Evolutionary conservation across 2,888 invertebrate genomes (phyloP), one percentile per base, ranked within the genome.

Genomic region (Sialis lutaria): DNA sequence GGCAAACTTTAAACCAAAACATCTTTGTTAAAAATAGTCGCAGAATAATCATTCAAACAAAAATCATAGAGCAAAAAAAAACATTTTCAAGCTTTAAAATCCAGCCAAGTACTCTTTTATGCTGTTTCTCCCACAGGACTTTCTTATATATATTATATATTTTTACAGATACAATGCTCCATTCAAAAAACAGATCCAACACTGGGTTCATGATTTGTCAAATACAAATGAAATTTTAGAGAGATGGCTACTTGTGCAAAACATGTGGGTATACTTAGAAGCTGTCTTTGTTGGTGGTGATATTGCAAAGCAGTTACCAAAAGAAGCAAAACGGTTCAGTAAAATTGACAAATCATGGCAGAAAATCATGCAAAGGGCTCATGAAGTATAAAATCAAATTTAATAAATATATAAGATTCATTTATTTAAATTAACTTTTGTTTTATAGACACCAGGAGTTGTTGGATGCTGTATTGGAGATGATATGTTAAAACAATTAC

Each of bases 271-370:
- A 0, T 96, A 96, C 60, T 68, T 96, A 22, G 96, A 96, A 64
- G 96, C 96, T 0, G 96, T 96, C 1, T 96, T 96, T 64, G 95
- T 96, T 0, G 96, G 96, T 2, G 96, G 96, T 47, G 96, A 96
- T 60, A 96, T 96, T 55, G 96, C 96, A n/a, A 95, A 95, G 59
- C 96, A 96, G 60, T 66, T 96, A 44, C 96, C 96, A 0, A 90
- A 90, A 60, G 91, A 91, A 66, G 91, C 91, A 0, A 91, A 91
- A 61, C 72, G 90, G 53, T 96, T 96, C 65, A 87, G 88, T 33
- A 95, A 92, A 70, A 96, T 96, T 50, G 96, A 96, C 65, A 95
- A 95, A 62, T 91, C 93, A 1, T 96, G 96, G 96, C 92, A 93
- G 64, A 95, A 93, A 64, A 95, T 96, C 45, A 92, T 92, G 91